A percentile compares a stretch with the other conserved stretches of the same genome.
Conservation (phyloP, 2,113 vertebrate species). For the Catharus fuscescens region DNA sequence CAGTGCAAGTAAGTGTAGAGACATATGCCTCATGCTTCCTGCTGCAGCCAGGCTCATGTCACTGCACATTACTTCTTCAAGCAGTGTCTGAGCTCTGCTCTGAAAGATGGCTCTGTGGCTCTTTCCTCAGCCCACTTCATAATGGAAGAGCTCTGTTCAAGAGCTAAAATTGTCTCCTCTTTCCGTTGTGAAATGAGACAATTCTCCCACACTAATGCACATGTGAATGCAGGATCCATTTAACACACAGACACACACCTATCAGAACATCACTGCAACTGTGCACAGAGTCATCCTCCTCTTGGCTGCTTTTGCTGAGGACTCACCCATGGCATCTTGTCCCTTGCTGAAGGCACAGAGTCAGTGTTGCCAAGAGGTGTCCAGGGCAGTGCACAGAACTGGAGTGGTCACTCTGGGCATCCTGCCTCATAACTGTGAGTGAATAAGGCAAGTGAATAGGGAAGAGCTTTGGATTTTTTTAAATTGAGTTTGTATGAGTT, state of each 20-base stretch:
- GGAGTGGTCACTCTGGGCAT: background rate
- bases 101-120: background rate
- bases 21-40: background rate
- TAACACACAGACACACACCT: background rate
- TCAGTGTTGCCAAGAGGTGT: background rate
- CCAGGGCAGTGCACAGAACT: background rate
- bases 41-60: background rate
- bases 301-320: background rate
- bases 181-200: background rate
- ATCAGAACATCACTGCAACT: background rate
- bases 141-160: background rate
- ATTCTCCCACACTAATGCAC: background rate
- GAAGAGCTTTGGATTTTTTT: background rate
- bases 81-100: background rate
- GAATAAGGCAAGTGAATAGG: background rate
- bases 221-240: background rate
- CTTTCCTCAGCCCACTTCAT: background rate
- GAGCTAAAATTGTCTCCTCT: background rate
- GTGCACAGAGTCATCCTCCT: background rate
- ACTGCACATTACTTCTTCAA: background rate
- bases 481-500: background rate
- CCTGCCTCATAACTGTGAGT: background rate
- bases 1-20: background rate
- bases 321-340: too few species aligned
- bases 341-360: background rate